Evolutionary conservation across 1,140 invertebrate species (phyloP).

Genomic region (Potamilus streckersoni): DNA sequence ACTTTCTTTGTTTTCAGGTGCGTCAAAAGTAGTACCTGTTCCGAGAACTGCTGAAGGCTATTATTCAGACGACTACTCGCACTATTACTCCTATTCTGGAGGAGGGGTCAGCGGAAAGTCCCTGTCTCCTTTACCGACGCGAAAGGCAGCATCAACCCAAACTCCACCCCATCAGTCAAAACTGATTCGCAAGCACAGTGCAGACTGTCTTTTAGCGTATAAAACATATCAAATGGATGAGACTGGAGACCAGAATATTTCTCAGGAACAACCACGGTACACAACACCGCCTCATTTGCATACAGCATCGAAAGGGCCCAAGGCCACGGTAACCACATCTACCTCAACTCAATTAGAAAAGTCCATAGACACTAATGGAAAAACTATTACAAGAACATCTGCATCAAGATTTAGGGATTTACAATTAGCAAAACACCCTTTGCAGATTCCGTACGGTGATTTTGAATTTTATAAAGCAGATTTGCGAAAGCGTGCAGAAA

Average conservation of each 20-base stretch:
- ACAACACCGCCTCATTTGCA: constrained; percentile 25
- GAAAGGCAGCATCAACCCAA: constrained; percentile 65
- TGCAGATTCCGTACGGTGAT: constrained; percentile 64
- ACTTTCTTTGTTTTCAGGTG: too few relatives aligned
- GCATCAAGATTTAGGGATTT: constrained; percentile 57
- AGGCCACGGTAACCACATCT: constrained; percentile 35
- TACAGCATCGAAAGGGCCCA: constrained; percentile 31
- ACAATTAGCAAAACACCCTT: constrained; percentile 61
- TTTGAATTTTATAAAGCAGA: constrained; percentile 62
- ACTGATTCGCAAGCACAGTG: constrained; percentile 59
- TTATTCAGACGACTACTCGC: constrained; percentile 37
- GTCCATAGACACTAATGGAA: constrained; percentile 41
- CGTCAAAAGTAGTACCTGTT: too few relatives aligned
- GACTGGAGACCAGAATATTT: constrained; percentile 13
- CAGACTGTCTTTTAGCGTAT: constrained; percentile 53
- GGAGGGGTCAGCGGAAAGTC: constrained; percentile 23
- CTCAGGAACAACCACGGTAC: constrained; percentile 25
- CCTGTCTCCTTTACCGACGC: constrained; percentile 51
- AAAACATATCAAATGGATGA: constrained; percentile 79
- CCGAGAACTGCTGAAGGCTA: constrained; percentile 15
- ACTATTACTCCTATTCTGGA: constrained; percentile 17
- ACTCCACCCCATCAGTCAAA: constrained; percentile 78
- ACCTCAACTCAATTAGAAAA: constrained; percentile 49
- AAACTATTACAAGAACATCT: constrained; percentile 35
- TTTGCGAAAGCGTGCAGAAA: constrained; percentile 51